A percentile compares a stretch with the other conserved stretches of the same genome.
phyloP scores from a whole-genome alignment of 2,888 invertebrate species.

The Hyalella azteca region DNA sequence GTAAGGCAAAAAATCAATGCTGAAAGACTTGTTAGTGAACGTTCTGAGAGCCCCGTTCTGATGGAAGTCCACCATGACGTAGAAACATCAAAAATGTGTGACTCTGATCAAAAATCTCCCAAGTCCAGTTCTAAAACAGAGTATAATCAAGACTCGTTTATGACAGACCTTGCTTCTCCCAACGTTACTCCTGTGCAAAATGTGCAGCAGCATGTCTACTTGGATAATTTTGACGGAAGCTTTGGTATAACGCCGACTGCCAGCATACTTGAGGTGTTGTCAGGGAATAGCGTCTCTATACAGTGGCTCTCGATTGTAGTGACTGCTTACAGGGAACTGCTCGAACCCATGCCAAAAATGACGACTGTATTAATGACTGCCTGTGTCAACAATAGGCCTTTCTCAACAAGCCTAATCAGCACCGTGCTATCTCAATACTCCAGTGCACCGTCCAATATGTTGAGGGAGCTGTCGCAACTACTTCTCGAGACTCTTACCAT shows the following conservation, averaged over 20 bases:
- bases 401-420: conserved; percentile 46
- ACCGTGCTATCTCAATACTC: conserved; percentile 63
- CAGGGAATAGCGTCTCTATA: conserved; percentile 8
- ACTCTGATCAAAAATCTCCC: not conserved
- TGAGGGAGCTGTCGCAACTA: conserved; percentile 63
- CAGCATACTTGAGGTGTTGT: not conserved
- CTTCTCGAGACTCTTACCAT: conserved; percentile 63
- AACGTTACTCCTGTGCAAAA: too few species aligned
- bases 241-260: not conserved
- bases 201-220: too few species aligned
- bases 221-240: not conserved
- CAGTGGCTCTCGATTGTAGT: conserved; percentile 53
- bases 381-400: conserved; percentile 43
- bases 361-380: conserved; percentile 46
- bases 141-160: not conserved
- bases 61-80: not conserved
- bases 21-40: not conserved
- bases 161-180: not conserved
- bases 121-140: not conserved
- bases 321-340: conserved; percentile 50
- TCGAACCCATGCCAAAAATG: conserved; percentile 49
- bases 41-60: not conserved
- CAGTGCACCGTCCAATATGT: conserved; percentile 64
- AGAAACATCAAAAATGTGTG: not conserved
- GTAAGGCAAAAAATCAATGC: not conserved